Evolutionary conservation across 2,888 invertebrate genomes (phyloP), one percentile per base, ranked within the genome.

Genomic region (Myopa tessellatipennis): DNA sequence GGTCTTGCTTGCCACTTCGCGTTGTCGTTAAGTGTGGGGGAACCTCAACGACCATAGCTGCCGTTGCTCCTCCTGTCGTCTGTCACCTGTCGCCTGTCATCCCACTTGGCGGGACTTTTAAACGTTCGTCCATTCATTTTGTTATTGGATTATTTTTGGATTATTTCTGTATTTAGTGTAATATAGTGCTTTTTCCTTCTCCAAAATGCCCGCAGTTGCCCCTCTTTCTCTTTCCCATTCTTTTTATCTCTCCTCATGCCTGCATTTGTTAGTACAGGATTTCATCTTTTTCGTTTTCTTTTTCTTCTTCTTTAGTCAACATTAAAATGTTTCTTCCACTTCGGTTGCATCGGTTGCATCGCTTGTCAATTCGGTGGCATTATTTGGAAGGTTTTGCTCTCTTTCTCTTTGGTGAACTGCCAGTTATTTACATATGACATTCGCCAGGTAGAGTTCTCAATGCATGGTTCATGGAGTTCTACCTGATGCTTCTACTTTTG

Each of bases 321-420:
- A 74, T 52, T 45, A 50, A 74, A 74, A 63, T 61, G 40, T 69
- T 18, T n/a, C 52, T 74, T 50, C 50, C n/a, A 18, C 61, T 61
- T 45, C 40, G 18, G 63, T 74, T 74, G 63, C 50, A 74, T 45
- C 45, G 45, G 45, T 45, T 45, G 63, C 50, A 74, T 45, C 45
- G 45, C 3, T 45, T 45, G 74, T 74, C 74, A 74, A 26, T 63
- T 55, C 36, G 55, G 6, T 68, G 55, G 60, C 18, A 12, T 60
- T 60, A 4, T 55, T 55, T 55, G 55, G 1, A 1, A 55, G 1
- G 16, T 6, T 58, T 3, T 58, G 5, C 34, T 34, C 61, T 63
- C 34, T 3, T 8, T 26, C 58, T 36, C 55, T 16, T 58, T 34
- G 36, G 26, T 26, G 26, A 26, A 14, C 58, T 71, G 36, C 3